Percentiles rank a stretch among this genome's conserved stretches.
Conservation (phyloP, 2,888 invertebrate genomes). For the Dicyrtoma fusca region DNA sequence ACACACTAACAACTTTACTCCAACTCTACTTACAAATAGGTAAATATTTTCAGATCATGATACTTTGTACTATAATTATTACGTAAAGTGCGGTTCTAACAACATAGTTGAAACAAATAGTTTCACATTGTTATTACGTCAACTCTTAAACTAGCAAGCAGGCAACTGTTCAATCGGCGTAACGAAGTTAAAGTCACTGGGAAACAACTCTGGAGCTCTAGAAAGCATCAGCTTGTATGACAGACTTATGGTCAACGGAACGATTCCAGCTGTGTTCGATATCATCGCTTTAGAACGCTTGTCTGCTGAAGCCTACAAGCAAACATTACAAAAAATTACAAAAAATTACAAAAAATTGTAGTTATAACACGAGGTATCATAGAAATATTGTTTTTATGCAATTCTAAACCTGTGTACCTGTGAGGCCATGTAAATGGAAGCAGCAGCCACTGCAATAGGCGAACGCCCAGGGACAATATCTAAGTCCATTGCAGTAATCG, state of each 20-base stretch:
- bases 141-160: no score
- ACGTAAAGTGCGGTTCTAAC: no score
- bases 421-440: conserved; percentile 2
- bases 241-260: not conserved
- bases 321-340: not conserved
- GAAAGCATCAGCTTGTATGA: not conserved
- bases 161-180: conserved; percentile 1
- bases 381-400: not conserved
- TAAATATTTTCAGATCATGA: no score
- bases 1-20: no score
- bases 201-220: not conserved
- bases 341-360: not conserved
- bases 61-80: no score
- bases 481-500: not conserved
- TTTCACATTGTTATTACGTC: no score
- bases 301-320: not conserved
- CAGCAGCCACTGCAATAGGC: not conserved
- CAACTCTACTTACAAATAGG: no score
- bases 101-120: no score
- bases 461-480: conserved; percentile 1
- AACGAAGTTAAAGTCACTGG: not conserved
- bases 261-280: not conserved
- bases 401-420: no score
- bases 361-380: not conserved
- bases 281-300: not conserved